Evolutionary conservation across 2,888 invertebrate genomes (phyloP), one percentile per base, ranked within the genome.

Genomic region (Orthosia cruda): DNA sequence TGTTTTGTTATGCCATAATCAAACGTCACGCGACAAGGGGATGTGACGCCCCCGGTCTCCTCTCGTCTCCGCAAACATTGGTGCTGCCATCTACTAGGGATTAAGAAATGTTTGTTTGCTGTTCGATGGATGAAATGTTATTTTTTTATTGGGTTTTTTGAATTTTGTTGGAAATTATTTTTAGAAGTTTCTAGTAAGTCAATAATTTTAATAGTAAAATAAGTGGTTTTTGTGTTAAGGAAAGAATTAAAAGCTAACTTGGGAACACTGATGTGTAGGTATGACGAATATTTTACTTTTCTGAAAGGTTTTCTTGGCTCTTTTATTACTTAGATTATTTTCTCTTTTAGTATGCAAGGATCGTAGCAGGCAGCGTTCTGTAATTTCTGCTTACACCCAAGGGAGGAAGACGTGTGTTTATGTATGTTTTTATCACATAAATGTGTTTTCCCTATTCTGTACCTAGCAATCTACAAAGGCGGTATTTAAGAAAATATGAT

Each of bases 1-100:
- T 93, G 92, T 94, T 91, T 91, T 92, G 94, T 94, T 94, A 93
- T 92, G 93, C 89, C 88, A 89, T 87, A 87, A 87, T 87, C 87
- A 87, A 87, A 87, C 84, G 88, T 87, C 87, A 87, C 90, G 91
- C 89, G 90, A 87, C 84, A 83, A 84, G 87, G 87, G 87, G 85
- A 83, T 79, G 68, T 64, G 68, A 71, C 72, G 32, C 50, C 64
- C 77, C 65, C 61, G 7, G n/a, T 26, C 68, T 65, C 64, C 70
- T 32, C 84, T 78, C 74, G 84, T 87, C 87, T 85, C 80, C 84
- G 88, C 88, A 92, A 91, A 92, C 90, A 89, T 89, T 89, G 88
- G 87, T 86, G 89, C 83, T 89, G 71, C 83, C 89, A 88, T 89
- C 91, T 89, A 88, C 84, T 71, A 64, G 20, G 92, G 93, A 92